Base-by-base conservation (phyloP, 2,888 invertebrate genomes). In the Xylocampa areola region DNA sequence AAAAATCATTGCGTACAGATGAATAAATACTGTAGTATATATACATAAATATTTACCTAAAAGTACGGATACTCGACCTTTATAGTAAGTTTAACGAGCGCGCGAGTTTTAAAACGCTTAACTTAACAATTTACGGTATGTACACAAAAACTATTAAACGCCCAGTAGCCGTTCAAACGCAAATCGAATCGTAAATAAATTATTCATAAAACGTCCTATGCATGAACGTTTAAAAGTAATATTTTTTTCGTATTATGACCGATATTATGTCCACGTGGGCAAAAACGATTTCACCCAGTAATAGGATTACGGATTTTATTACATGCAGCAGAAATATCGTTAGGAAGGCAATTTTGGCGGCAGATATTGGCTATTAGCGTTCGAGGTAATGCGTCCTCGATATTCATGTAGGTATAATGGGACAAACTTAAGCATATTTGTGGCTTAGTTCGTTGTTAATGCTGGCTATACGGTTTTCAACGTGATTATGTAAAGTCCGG, bases 291-390 rank as follows among this genome's bases (percentile, higher is more conserved):
- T 76, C 82, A 79, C 79, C 75, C 77, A 39, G 82, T 92, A 91
- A 92, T 88, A 87, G 87, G 88, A 91, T 92, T 91, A 91, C 78
- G 79, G 88, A 86, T 91, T 91, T 91, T 92, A 92, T 92, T 91
- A 91, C 88, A 88, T 83, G 85, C 86, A 84, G 82, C 89, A 87
- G 90, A 91, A 92, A 92, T 92, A 90, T 90, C 90, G 92, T 92
- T 91, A 91, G 88, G 88, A 87, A 91, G 87, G 89, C 92, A 92
- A 92, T 93, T 92, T 92, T 84, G 90, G 87, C 83, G 86, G 84
- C 90, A 90, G 90, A 92, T 92, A 92, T 93, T 92, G 92, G 86
- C 92, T 92, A 92, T 93, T 92, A 93, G 90, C 88, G 87, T 79
- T 81, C 82, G 86, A 79, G 82, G 84, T 89, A 90, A 90, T 89